These are phyloP conservation scores for Euwallacea similis DNA, from an alignment of 1,140 invertebrate species.

Conservation along the genomic window DNA sequence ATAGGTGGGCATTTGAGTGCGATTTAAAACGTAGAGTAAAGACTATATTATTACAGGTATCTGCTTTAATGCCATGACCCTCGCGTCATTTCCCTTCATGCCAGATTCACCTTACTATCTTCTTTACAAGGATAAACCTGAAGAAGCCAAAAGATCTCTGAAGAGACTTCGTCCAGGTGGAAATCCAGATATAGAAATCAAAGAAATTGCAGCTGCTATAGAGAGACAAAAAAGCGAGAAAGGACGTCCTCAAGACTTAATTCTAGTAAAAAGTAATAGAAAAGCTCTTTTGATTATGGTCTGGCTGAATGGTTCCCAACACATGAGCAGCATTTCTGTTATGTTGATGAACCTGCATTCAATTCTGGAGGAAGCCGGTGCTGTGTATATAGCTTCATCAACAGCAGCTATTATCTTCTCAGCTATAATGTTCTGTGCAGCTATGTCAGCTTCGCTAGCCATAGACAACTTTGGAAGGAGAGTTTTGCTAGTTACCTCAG, in stretches of 20 bases:
- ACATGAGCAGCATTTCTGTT: constrained; percentile 57
- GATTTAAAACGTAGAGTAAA: neutral
- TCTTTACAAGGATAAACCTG: constrained; percentile 47
- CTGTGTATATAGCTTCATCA: constrained; percentile 41
- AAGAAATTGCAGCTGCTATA: constrained; percentile 51
- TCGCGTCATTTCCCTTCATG: constrained; percentile 42
- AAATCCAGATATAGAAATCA: constrained; percentile 54
- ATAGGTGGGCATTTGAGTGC: constrained; percentile 23
- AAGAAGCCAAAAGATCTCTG: constrained; percentile 57
- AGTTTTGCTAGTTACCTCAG: constrained; percentile 52
- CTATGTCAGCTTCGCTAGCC: constrained; percentile 47
- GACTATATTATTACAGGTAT: constrained; percentile 26
- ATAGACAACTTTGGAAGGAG: constrained; percentile 56
- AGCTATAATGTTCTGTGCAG: constrained; percentile 46
- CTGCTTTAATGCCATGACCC: constrained; percentile 25
- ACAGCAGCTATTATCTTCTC: constrained; percentile 54
- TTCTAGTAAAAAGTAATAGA: constrained; percentile 43
- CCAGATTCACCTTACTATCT: constrained; percentile 47
- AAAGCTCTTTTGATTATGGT: constrained; percentile 50
- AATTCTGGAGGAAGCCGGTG: constrained; percentile 54
- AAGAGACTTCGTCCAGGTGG: constrained; percentile 57
- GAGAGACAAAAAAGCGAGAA: constrained; percentile 44
- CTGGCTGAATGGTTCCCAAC: constrained; percentile 60
- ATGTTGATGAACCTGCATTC: constrained; percentile 61
- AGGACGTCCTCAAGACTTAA: constrained; percentile 42